phyloP scores from a whole-genome alignment of 2,888 invertebrate genomes.

The Melanophora roralis region DNA sequence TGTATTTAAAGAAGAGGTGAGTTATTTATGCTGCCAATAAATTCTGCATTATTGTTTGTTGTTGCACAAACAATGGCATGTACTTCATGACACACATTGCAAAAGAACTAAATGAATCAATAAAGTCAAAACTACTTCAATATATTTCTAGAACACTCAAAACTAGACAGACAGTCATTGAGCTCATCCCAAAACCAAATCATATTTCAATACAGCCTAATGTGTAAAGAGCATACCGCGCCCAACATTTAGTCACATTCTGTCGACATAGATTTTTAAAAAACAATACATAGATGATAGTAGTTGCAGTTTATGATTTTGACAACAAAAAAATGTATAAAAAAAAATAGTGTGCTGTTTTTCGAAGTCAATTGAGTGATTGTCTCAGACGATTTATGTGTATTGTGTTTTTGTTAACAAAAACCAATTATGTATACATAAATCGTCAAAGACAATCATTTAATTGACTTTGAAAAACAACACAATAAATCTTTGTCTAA shows the following conservation, averaged over 20 bases:
- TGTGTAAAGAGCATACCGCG: not conserved
- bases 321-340: not conserved
- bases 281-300: not conserved
- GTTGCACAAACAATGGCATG: constrained; percentile 11
- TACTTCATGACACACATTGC: constrained; percentile 41
- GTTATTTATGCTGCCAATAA: constrained; percentile 26
- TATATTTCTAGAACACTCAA: not conserved
- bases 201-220: not conserved
- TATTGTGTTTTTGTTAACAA: too few species aligned
- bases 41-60: not conserved
- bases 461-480: too few species aligned
- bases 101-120: not conserved
- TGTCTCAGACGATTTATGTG: too few species aligned
- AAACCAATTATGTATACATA: too few species aligned
- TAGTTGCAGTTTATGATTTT: not conserved
- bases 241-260: not conserved
- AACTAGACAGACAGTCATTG: not conserved
- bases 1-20: not conserved
- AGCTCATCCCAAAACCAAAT: constrained; percentile 5
- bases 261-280: not conserved
- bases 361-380: too few species aligned
- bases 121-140: not conserved
- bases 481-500: too few species aligned
- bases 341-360: not conserved
- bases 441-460: too few species aligned